These are phyloP conservation scores for Mola mola DNA, from an alignment of 2,113 vertebrate genomes.

Conservation along the genomic window DNA sequence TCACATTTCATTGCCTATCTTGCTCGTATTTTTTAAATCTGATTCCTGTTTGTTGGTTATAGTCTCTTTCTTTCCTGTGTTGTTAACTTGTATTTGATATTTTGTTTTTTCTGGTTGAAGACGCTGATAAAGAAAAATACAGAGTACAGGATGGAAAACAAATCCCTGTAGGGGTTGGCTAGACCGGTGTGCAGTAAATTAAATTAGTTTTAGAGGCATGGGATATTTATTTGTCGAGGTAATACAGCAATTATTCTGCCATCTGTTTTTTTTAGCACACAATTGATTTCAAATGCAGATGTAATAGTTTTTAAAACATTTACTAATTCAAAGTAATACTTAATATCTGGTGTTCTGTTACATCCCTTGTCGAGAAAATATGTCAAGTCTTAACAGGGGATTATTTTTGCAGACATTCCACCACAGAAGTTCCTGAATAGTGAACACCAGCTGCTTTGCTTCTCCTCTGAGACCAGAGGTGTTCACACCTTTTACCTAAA, in stretches of 20 bases:
- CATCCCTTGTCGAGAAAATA: neutral
- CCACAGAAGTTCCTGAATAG: constrained; percentile 5
- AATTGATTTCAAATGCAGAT: too few relatives aligned
- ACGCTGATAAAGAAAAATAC: neutral
- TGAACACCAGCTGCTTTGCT: constrained; percentile 6
- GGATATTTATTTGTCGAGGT: constrained; percentile 30
- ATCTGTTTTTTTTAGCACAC: constrained; percentile 30
- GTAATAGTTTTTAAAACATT: too few relatives aligned
- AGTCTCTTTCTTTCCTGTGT: too few relatives aligned
- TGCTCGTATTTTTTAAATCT: too few relatives aligned
- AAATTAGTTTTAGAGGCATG: constrained; percentile 19
- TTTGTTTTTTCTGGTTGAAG: too few relatives aligned
- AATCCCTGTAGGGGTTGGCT: neutral
- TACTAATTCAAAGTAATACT: too few relatives aligned
- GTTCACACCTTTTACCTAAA: constrained; percentile 38
- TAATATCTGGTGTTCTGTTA: too few relatives aligned
- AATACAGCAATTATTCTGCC: constrained; percentile 15
- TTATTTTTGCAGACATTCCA: neutral
- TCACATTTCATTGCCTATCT: too few relatives aligned
- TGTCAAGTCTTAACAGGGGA: neutral
- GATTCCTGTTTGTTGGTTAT: too few relatives aligned
- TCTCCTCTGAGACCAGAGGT: constrained; percentile 33
- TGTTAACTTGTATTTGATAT: too few relatives aligned
- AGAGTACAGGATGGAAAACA: neutral
- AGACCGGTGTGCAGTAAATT: neutral